Evolutionary conservation across 2,113 vertebrate species (phyloP).

Genomic region (Dasyurus viverrinus): DNA sequence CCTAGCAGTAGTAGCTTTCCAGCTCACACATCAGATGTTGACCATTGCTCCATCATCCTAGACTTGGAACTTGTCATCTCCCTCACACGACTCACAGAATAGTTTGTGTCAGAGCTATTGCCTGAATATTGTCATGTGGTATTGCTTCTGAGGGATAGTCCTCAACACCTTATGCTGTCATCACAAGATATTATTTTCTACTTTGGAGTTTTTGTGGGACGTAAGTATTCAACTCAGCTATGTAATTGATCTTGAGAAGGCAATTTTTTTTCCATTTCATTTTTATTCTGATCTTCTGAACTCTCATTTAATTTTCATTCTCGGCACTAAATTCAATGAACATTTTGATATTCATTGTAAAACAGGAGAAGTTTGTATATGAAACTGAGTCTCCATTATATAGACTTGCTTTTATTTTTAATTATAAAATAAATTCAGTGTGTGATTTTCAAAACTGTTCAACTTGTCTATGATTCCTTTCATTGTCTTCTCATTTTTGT

Average conservation of each 20-base stretch:
- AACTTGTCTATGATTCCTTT: neutral
- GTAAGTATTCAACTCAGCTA: conserved; percentile 59
- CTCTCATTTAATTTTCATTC: neutral
- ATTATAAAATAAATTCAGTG: neutral
- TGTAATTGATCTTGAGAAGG: conserved; percentile 54
- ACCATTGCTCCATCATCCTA: neutral
- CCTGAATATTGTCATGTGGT: neutral
- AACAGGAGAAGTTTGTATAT: neutral
- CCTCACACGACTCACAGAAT: neutral
- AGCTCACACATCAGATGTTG: conserved; percentile 43
- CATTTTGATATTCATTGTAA: neutral
- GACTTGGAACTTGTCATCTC: conserved; percentile 1
- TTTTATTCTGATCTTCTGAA: neutral
- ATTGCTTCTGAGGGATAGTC: neutral
- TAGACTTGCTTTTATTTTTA: neutral
- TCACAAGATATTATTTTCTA: conserved; percentile 45
- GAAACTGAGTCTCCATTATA: neutral
- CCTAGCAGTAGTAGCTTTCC: conserved; percentile 35
- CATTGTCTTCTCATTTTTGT: neutral
- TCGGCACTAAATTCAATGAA: neutral
- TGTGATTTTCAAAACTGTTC: neutral
- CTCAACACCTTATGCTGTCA: neutral
- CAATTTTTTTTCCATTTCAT: neutral
- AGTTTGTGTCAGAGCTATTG: conserved; percentile 10
- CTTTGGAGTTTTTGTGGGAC: conserved; percentile 44